Evolutionary conservation across 2,113 vertebrate genomes (phyloP).

Genomic region (Uria lomvia): DNA sequence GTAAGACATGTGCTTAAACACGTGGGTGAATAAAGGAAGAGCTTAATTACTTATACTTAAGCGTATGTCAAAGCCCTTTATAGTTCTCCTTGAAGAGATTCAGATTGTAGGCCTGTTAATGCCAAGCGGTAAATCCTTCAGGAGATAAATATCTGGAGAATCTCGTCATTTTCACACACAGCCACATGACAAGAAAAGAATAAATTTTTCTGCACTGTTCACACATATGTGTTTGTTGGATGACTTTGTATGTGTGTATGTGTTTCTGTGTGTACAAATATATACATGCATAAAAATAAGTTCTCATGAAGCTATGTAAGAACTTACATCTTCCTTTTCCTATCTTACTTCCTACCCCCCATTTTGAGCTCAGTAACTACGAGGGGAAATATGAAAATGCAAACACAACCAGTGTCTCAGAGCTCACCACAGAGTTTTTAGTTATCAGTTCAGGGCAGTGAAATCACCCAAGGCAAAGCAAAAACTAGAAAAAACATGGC

Average conservation of each 20-base stretch:
- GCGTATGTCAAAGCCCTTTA: background rate
- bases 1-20: background rate
- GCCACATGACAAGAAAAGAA: background rate
- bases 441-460: background rate
- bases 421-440: background rate
- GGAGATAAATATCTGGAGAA: background rate
- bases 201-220: background rate
- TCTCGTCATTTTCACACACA: background rate
- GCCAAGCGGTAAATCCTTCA: background rate
- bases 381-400: background rate
- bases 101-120: background rate
- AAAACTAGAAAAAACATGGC: background rate
- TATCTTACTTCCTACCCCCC: background rate
- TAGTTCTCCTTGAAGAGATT: background rate
- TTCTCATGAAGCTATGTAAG: background rate
- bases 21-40: background rate
- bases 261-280: background rate
- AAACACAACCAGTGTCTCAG: background rate
- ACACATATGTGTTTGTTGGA: background rate
- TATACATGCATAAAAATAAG: background rate
- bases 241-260: accelerated
- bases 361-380: background rate
- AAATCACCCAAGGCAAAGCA: background rate
- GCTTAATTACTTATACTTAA: background rate
- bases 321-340: background rate